These are phyloP conservation scores for Panulirus ornatus DNA, from an alignment of 1,140 invertebrate species.

Conservation along the genomic window DNA sequence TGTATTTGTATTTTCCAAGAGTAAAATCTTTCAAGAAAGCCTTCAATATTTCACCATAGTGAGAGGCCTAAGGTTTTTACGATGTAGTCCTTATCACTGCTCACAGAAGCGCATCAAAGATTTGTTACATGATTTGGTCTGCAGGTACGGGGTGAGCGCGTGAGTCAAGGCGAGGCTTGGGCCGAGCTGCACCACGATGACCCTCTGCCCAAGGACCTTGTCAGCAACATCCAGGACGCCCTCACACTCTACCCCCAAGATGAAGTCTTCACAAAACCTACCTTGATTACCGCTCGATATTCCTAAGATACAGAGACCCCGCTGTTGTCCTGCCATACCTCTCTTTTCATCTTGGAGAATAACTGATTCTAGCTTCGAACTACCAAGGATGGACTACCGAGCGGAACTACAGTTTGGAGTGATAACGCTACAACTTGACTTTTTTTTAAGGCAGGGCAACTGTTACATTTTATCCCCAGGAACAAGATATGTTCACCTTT, in stretches of 20 bases:
- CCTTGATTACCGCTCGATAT: background rate
- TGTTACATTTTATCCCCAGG: background rate
- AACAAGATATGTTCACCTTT: background rate
- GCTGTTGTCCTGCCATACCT: background rate
- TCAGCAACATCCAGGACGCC: background rate
- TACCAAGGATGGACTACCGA: background rate
- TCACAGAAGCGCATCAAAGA: no score
- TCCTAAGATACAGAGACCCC: background rate
- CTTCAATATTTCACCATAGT: no score
- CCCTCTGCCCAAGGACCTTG: background rate
- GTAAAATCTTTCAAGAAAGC: no score
- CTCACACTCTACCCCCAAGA: background rate
- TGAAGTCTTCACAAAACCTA: background rate
- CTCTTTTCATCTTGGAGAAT: background rate
- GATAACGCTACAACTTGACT: background rate
- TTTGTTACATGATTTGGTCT: no score
- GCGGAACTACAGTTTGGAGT: background rate
- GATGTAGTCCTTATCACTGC: no score
- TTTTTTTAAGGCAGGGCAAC: background rate
- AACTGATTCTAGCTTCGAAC: background rate
- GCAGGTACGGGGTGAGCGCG: constrained; percentile 55
- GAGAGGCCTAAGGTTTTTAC: no score
- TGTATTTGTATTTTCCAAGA: no score
- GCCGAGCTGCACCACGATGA: constrained; percentile 53
- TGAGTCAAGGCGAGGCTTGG: constrained; percentile 45